Evolutionary conservation across 2,797 vertebrate genomes (phyloP).

Genomic region (Naso thynnoides): DNA sequence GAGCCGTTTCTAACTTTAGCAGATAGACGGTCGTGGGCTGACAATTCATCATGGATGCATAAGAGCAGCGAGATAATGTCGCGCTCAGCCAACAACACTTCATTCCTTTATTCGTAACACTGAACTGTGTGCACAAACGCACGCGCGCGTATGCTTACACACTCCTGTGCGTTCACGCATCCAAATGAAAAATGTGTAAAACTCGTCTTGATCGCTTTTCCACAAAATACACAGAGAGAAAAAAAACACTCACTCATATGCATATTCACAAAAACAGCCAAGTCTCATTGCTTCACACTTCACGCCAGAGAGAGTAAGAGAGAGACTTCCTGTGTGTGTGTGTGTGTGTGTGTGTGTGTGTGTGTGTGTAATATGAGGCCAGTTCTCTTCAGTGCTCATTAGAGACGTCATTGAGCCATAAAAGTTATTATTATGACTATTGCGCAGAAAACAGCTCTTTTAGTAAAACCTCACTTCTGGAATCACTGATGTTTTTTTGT

Average conservation of each 20-base stretch:
- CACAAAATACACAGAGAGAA: constrained; percentile 18
- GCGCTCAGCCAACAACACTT: constrained; percentile 69
- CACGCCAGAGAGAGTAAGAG: constrained; percentile 18
- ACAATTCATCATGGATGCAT: constrained; percentile 62
- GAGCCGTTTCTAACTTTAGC: constrained; percentile 52
- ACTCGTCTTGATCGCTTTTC: constrained; percentile 20
- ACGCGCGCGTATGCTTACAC: neutral
- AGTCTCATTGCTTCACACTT: constrained; percentile 53
- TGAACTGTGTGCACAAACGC: constrained; percentile 8
- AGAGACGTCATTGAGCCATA: constrained; percentile 77
- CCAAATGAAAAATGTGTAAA: neutral
- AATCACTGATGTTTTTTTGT: constrained; percentile 58
- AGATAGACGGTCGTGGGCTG: constrained; percentile 56
- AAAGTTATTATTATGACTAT: constrained; percentile 78
- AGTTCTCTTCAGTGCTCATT: constrained; percentile 78
- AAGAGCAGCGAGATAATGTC: constrained; percentile 53
- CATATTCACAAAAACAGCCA: constrained; percentile 5
- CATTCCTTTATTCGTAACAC: constrained; percentile 43
- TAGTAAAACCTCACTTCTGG: constrained; percentile 71
- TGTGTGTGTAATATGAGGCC: constrained; percentile 50
- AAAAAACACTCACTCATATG: constrained; percentile 12
- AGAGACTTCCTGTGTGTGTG: constrained; percentile 55
- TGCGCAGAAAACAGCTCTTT: constrained; percentile 69
- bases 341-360: constrained; percentile 37
- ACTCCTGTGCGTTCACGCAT: neutral